These are phyloP conservation scores for Carcina quercana DNA, from an alignment of 2,888 invertebrate species.

Conservation along the genomic window DNA sequence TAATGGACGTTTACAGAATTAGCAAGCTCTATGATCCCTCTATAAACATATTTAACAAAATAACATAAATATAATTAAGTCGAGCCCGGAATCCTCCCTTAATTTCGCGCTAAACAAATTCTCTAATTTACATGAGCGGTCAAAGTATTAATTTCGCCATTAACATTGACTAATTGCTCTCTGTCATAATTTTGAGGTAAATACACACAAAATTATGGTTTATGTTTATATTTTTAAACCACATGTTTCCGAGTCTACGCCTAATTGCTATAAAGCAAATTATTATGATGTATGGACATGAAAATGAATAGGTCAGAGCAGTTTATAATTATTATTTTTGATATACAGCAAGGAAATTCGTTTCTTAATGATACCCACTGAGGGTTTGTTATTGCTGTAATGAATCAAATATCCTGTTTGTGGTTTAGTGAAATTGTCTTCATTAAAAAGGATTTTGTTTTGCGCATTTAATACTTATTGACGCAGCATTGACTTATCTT, in stretches of 20 bases:
- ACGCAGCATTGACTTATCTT: too few species aligned
- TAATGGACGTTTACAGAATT: too few species aligned
- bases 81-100: too few species aligned
- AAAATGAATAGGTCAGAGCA: conserved; percentile 47
- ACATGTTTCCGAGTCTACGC: conserved; percentile 44
- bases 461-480: too few species aligned
- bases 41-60: too few species aligned
- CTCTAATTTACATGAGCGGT: conserved; percentile 64
- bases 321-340: conserved; percentile 43
- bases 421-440: conserved; percentile 13
- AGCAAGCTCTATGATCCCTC: too few species aligned
- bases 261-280: conserved; percentile 56
- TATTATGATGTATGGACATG: conserved; percentile 55
- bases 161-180: conserved; percentile 68
- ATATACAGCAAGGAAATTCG: conserved; percentile 28
- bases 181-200: conserved; percentile 59
- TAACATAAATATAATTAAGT: too few species aligned
- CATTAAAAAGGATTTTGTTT: too few species aligned
- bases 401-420: conserved; percentile 15
- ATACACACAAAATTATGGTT: conserved; percentile 62
- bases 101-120: conserved; percentile 49
- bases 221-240: conserved; percentile 49
- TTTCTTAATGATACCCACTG: conserved; percentile 28
- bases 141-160: conserved; percentile 72
- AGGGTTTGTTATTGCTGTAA: conserved; percentile 23